Base-by-base conservation (phyloP, 2,797 vertebrate species). In the Gadopsis marmoratus region DNA sequence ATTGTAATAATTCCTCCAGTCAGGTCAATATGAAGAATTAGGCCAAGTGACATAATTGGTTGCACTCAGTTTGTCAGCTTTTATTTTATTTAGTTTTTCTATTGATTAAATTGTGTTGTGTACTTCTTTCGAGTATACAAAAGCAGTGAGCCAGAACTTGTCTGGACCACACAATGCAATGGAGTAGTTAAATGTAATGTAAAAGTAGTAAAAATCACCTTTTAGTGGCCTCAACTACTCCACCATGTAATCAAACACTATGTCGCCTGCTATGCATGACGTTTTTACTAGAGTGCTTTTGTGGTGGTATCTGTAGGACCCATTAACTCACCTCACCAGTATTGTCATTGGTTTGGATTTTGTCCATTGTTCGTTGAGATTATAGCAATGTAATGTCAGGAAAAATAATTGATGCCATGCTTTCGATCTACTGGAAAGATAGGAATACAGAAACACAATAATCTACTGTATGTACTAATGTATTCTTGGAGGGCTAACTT, bases 401-500 rank as follows among this genome's bases (percentile, higher is more conserved):
- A 74, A 45, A 19, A 12, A 54, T 56, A 9, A 6, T 5, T 29
- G 6, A 51, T 29, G 9, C 21, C 45, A 21, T 16, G 19, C 33
- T 37, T 78, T 47, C 0, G 0, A 73, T 74, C 23, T 16, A 39
- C 43, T 67, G 60, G 23, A 68, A 68, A 64, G 47, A 76, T n/a
- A 39, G 63, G 31, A 56, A 12, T 6, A 48, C 16, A 51, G 23
- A 31, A 41, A 71, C 26, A 43, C 37, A 29, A 16, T 41, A 21
- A 65, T 63, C 53, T 51, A 14, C 11, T 43, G 13, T 4, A 64
- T 67, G 26, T 7, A 8, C 29, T 64, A 9, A 54, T 53, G 12
- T 58, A 48, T 76, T 85, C 45, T 74, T 65, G 2, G 50, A 75
- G 33, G 68, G 39, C 29, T 65, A 33, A 55, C 55, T 61, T 64